Evolutionary conservation across 2,113 vertebrate species (phyloP).

Genomic region (Dicrurus megarhynchus): DNA sequence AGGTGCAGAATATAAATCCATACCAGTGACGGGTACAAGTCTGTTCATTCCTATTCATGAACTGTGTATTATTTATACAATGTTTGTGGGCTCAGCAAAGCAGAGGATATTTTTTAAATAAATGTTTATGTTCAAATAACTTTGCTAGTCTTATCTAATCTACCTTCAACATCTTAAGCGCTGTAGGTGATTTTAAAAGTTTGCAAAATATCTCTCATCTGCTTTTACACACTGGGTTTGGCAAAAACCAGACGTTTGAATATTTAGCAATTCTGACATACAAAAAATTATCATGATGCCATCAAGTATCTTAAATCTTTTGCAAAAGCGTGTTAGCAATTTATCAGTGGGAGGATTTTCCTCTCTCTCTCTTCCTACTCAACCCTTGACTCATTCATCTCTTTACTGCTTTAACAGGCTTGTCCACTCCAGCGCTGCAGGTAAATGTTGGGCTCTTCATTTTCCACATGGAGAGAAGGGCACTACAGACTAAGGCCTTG

Average conservation of each 20-base stretch:
- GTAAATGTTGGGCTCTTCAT: neutral
- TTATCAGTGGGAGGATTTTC: neutral
- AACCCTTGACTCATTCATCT: neutral
- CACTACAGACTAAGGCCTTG: neutral
- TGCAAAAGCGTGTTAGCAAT: neutral
- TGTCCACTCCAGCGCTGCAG: neutral
- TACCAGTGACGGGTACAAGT: neutral
- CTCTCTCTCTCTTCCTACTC: neutral
- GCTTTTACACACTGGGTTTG: neutral
- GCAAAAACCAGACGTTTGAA: neutral
- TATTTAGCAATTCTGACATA: conserved; percentile 17
- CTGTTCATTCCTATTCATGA: conserved; percentile 57
- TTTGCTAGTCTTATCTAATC: conserved; percentile 53
- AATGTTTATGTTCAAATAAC: conserved; percentile 58
- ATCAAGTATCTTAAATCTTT: neutral
- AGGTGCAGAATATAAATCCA: conserved; percentile 47
- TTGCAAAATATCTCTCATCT: conserved; percentile 20
- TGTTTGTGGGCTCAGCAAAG: conserved; percentile 50
- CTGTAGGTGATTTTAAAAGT: conserved; percentile 31
- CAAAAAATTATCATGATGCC: neutral
- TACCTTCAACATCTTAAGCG: conserved; percentile 31
- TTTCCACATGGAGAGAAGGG: neutral
- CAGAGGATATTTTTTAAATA: conserved; percentile 53
- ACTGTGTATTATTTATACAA: conserved; percentile 60
- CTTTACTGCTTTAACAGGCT: neutral